A percentile compares a stretch with the other conserved stretches of the same genome.
These are phyloP conservation scores for Dendrophyllia cribrosa DNA, from an alignment of 64 coral and sea anemone species.

Conservation along the genomic window DNA sequence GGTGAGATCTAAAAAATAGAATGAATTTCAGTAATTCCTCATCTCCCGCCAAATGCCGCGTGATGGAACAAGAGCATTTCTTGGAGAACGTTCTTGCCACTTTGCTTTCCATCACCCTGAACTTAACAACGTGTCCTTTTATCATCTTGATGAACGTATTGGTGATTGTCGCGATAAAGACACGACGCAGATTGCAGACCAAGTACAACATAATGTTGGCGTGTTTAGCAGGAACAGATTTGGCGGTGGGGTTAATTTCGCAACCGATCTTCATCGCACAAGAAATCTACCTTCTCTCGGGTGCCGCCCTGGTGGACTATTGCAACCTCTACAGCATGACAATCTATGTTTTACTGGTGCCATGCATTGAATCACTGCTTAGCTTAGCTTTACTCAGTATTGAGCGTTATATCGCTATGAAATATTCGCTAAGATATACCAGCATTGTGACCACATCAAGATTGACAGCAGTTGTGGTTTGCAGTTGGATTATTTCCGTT, in stretches of 20 bases:
- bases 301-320: neutral
- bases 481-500: neutral
- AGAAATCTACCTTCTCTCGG: neutral
- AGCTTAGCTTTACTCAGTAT: neutral
- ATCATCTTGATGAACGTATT: conserved; percentile 2
- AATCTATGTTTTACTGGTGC: neutral
- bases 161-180: conserved; percentile 4
- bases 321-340: neutral
- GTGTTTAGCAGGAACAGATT: conserved; percentile 5
- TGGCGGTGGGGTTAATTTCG: neutral
- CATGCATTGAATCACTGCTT: neutral
- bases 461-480: neutral
- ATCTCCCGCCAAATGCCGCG: neutral
- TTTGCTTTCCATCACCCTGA: neutral
- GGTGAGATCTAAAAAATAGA: no score
- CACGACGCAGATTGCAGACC: neutral
- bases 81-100: neutral
- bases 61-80: neutral
- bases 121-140: neutral
- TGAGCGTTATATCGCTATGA: neutral
- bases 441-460: neutral
- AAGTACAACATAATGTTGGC: conserved; percentile 12
- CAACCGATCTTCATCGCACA: neutral
- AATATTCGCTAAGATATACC: neutral
- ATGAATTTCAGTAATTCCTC: neutral